A percentile compares a stretch with the other conserved stretches of the same genome.
phyloP scores from a whole-genome alignment of 2,797 vertebrate species.

The Pseudochromis fuscus region DNA sequence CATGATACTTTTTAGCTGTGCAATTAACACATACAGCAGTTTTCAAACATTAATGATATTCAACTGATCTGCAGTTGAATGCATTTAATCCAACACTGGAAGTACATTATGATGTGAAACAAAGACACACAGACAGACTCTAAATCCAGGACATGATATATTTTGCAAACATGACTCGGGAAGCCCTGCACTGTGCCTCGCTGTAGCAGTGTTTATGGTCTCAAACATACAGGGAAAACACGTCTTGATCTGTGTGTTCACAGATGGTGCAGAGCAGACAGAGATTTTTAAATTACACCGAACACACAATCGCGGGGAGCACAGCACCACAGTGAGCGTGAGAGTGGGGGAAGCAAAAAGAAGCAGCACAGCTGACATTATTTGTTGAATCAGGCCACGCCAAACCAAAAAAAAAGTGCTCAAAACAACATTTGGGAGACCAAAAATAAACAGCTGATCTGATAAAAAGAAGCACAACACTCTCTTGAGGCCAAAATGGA shows the following conservation, averaged over 20 bases:
- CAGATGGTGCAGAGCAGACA: conserved; percentile 12
- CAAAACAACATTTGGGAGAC: conserved; percentile 37
- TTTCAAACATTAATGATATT: too few species aligned
- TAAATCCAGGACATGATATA: too few species aligned
- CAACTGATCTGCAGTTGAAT: too few species aligned
- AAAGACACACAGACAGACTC: too few species aligned
- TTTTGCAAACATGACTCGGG: too few species aligned
- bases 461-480: conserved; percentile 30
- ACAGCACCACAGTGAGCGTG: not conserved
- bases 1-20: too few species aligned
- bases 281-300: not conserved
- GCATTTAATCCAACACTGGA: too few species aligned
- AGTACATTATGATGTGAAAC: too few species aligned
- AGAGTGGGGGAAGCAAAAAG: not conserved
- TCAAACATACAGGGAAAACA: not conserved
- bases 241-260: not conserved
- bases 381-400: conserved; percentile 55
- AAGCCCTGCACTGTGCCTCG: not conserved
- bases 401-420: conserved; percentile 20
- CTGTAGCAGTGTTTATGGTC: not conserved
- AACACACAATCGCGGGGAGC: not conserved
- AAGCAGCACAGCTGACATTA: conserved; percentile 29
- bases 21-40: too few species aligned
- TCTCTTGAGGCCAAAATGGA: conserved; percentile 36
- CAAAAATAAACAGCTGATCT: conserved; percentile 61